These are phyloP conservation scores for Mycalesis mineus DNA, from an alignment of 2,888 invertebrate species.

Conservation along the genomic window DNA sequence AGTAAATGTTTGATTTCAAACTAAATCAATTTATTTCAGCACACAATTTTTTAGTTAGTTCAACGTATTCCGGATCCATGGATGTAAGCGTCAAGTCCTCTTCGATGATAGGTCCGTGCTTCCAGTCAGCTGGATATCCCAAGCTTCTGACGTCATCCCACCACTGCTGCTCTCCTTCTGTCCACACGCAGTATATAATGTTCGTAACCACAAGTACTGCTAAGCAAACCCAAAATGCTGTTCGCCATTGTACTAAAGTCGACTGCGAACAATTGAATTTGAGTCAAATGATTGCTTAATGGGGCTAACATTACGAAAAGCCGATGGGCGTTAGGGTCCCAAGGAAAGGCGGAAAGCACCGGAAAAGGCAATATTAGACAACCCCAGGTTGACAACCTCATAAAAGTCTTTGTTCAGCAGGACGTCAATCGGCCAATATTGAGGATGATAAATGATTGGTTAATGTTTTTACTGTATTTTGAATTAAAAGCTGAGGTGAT, in stretches of 20 bases:
- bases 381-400: too few relatives aligned
- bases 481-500: too few relatives aligned
- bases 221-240: slow-evolving; percentile 82
- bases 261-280: slow-evolving; percentile 47
- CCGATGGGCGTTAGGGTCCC: too few relatives aligned
- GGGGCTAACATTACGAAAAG: too few relatives aligned
- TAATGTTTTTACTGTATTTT: too few relatives aligned
- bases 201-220: slow-evolving; percentile 76
- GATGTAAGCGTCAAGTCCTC: slow-evolving; percentile 14
- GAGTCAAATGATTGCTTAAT: too few relatives aligned
- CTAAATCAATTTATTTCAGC: background rate
- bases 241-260: slow-evolving; percentile 61
- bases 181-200: slow-evolving; percentile 75
- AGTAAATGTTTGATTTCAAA: background rate
- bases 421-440: too few relatives aligned
- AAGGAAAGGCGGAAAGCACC: too few relatives aligned
- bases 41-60: background rate
- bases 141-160: slow-evolving; percentile 76
- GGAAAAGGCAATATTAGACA: too few relatives aligned
- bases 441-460: too few relatives aligned
- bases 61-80: background rate
- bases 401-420: too few relatives aligned
- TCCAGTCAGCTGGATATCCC: slow-evolving; percentile 41
- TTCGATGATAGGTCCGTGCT: slow-evolving; percentile 33
- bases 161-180: slow-evolving; percentile 79